These are phyloP conservation scores for Pteropus alecto DNA, from an alignment of 2,113 vertebrate genomes.

Conservation along the genomic window DNA sequence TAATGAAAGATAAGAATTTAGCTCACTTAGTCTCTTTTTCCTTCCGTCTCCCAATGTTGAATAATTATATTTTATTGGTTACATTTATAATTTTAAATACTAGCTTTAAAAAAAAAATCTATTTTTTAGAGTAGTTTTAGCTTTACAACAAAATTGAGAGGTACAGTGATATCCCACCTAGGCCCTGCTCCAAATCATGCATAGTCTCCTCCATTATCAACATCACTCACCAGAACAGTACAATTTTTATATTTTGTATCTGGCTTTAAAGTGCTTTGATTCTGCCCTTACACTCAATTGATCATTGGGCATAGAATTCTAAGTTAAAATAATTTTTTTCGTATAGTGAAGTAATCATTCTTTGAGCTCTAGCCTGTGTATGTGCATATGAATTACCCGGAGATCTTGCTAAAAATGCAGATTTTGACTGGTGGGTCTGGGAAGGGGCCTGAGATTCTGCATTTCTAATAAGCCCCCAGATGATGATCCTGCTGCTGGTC, in stretches of 20 bases:
- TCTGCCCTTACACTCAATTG: background rate
- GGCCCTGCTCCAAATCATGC: background rate
- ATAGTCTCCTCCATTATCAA: background rate
- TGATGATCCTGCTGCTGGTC: background rate
- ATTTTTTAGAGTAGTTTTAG: background rate
- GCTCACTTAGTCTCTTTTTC: background rate
- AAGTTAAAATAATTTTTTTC: background rate
- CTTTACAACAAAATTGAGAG: background rate
- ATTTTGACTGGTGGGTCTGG: background rate
- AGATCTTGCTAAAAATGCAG: background rate
- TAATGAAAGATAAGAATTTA: background rate
- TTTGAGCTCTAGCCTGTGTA: background rate
- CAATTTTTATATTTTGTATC: background rate
- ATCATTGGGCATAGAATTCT: background rate
- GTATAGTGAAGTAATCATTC: background rate
- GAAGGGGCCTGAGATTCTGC: background rate
- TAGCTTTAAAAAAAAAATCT: background rate
- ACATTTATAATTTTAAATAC: conserved; percentile 23
- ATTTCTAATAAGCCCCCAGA: background rate
- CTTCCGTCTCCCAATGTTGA: background rate
- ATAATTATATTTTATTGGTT: conserved; percentile 21
- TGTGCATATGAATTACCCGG: background rate
- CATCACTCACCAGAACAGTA: background rate
- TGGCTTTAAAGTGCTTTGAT: background rate
- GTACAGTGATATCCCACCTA: background rate